Evolutionary conservation across 2,888 invertebrate genomes (phyloP).

Genomic region (Leistus spinibarbis): DNA sequence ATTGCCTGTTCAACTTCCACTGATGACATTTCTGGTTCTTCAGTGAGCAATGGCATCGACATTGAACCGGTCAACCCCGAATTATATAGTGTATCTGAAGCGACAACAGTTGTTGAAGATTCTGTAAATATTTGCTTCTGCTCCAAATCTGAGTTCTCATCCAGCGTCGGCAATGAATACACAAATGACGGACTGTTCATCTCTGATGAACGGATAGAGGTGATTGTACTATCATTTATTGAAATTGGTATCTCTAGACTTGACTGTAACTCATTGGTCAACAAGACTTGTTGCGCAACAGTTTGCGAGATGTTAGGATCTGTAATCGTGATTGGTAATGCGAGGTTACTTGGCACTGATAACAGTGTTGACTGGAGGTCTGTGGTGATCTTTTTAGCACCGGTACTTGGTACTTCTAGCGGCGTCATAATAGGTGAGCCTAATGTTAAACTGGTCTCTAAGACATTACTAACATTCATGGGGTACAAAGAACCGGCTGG

Average conservation of each 20-base stretch:
- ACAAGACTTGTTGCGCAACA: constrained; percentile 53
- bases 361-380: constrained; percentile 52
- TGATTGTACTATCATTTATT: constrained; percentile 71
- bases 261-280: constrained; percentile 50
- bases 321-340: constrained; percentile 77
- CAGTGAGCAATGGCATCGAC: constrained; percentile 67
- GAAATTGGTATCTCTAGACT: constrained; percentile 71
- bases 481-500: constrained; percentile 67
- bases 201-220: constrained; percentile 54
- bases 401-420: constrained; percentile 69
- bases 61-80: constrained; percentile 57
- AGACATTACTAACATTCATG: constrained; percentile 65
- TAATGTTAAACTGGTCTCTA: constrained; percentile 77
- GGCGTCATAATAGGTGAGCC: constrained; percentile 85
- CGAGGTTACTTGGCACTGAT: constrained; percentile 70
- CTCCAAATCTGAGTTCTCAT: constrained; percentile 46
- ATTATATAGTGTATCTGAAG: constrained; percentile 52
- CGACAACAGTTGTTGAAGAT: constrained; percentile 51
- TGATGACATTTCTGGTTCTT: constrained; percentile 54
- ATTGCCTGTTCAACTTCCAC: constrained; percentile 41
- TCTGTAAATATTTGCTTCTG: constrained; percentile 49
- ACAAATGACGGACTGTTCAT: constrained; percentile 53
- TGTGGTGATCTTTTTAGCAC: constrained; percentile 53
- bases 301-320: constrained; percentile 73
- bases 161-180: constrained; percentile 53